Evolutionary conservation across 2,797 vertebrate genomes (phyloP).

Genomic region (Betta splendens): DNA sequence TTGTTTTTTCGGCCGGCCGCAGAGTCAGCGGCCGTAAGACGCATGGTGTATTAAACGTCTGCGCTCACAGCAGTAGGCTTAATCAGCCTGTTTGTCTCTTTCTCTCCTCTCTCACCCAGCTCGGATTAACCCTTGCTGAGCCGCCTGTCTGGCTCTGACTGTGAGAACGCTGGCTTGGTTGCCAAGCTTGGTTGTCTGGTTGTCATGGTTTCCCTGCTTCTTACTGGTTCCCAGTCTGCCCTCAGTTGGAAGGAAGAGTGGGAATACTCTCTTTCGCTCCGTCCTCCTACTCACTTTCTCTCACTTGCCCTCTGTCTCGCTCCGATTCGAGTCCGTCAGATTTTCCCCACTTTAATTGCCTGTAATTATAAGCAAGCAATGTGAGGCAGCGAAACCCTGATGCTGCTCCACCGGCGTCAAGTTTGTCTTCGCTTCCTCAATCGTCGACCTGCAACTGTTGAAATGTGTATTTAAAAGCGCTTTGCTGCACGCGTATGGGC

Average conservation of each 20-base stretch:
- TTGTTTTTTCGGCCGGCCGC: constrained; percentile 22
- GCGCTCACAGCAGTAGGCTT: constrained; percentile 40
- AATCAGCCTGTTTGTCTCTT: constrained; percentile 39
- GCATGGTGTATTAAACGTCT: constrained; percentile 47
- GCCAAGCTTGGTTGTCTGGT: constrained; percentile 78
- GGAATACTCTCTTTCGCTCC: constrained; percentile 24
- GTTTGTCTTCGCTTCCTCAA: constrained; percentile 13
- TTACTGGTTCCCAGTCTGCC: constrained; percentile 77
- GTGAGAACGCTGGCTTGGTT: constrained; percentile 71
- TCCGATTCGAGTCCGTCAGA: constrained; percentile 22
- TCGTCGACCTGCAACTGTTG: not conserved
- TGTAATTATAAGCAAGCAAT: constrained; percentile 46
- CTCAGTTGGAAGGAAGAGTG: constrained; percentile 56
- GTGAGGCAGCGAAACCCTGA: constrained; percentile 21
- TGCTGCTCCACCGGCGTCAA: constrained; percentile 4
- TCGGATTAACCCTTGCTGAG: constrained; percentile 74
- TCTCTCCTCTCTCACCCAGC: constrained; percentile 46
- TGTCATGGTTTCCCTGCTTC: constrained; percentile 80
- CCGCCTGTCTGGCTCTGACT: constrained; percentile 66
- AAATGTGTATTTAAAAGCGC: constrained; percentile 6
- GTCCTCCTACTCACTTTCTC: constrained; percentile 14
- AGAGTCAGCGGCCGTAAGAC: constrained; percentile 36
- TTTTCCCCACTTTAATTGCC: constrained; percentile 36
- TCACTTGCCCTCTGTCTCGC: not conserved
- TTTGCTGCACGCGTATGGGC: constrained; percentile 13